phyloP scores from a whole-genome alignment of 2,888 invertebrate genomes.

The Sceliomorpha sp. region DNA sequence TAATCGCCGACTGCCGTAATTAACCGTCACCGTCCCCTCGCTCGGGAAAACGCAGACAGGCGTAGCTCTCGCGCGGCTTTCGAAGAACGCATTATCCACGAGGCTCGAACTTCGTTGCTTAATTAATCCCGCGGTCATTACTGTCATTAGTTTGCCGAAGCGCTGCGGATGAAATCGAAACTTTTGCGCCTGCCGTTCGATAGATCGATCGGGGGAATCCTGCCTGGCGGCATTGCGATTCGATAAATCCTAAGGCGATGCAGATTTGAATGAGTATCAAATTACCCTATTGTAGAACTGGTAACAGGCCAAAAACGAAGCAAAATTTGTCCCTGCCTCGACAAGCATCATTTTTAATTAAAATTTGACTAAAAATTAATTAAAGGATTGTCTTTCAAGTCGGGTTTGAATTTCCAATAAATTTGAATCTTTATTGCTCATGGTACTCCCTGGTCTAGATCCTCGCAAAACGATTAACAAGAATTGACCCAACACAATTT shows the following conservation, averaged over 20 bases:
- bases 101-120: conserved; percentile 9
- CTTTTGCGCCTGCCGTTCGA: conserved; percentile 8
- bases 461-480: too few relatives aligned
- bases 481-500: too few relatives aligned
- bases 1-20: conserved; percentile 17
- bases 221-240: conserved; percentile 4
- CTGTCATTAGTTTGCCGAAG: conserved; percentile 3
- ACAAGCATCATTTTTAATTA: too few relatives aligned
- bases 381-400: too few relatives aligned
- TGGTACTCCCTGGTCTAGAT: too few relatives aligned
- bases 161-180: neutral
- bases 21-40: neutral
- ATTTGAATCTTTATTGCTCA: too few relatives aligned
- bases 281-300: too few relatives aligned
- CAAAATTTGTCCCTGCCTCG: too few relatives aligned
- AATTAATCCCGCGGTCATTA: conserved; percentile 13
- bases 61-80: conserved; percentile 8
- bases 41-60: conserved; percentile 7
- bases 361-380: too few relatives aligned
- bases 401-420: too few relatives aligned
- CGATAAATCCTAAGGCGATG: conserved; percentile 12
- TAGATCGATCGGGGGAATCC: conserved; percentile 2
- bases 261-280: conserved; percentile 10
- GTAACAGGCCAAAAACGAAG: too few relatives aligned
- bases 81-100: conserved; percentile 14